phyloP scores from a whole-genome alignment of 2,888 invertebrate species.

The Metalampra italica region DNA sequence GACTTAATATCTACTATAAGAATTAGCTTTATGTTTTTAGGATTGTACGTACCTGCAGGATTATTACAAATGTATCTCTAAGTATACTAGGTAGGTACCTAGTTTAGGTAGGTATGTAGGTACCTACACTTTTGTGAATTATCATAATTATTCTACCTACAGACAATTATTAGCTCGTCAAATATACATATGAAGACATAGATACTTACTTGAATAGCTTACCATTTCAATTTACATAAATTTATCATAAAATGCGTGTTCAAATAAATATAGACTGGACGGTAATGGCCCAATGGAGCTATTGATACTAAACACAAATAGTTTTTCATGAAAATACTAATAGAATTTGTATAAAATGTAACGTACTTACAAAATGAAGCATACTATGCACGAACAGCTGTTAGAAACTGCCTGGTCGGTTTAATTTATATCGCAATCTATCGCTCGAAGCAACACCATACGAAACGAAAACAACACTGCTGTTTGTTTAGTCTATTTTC shows the following conservation, averaged over 20 bases:
- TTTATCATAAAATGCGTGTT: background rate
- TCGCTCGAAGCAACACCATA: slow-evolving; percentile 37
- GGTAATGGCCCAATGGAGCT: too few relatives aligned
- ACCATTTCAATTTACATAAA: background rate
- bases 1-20: too few relatives aligned
- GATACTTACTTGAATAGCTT: background rate
- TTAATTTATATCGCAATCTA: slow-evolving; percentile 21
- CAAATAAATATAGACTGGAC: background rate
- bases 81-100: background rate
- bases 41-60: too few relatives aligned
- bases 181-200: background rate
- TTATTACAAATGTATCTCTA: too few relatives aligned
- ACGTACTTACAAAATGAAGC: slow-evolving; percentile 66
- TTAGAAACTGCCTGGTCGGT: slow-evolving; percentile 43
- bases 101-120: too few relatives aligned
- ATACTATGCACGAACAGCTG: slow-evolving; percentile 70
- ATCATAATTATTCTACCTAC: too few relatives aligned
- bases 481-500: slow-evolving; percentile 41
- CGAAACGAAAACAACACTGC: slow-evolving; percentile 53
- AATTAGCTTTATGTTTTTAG: too few relatives aligned
- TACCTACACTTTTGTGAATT: too few relatives aligned
- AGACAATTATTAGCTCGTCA: too few relatives aligned
- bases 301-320: too few relatives aligned
- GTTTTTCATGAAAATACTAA: background rate
- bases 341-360: background rate